Base-by-base conservation (phyloP, 2,113 vertebrate species). In the Paedocypris sp. region DNA sequence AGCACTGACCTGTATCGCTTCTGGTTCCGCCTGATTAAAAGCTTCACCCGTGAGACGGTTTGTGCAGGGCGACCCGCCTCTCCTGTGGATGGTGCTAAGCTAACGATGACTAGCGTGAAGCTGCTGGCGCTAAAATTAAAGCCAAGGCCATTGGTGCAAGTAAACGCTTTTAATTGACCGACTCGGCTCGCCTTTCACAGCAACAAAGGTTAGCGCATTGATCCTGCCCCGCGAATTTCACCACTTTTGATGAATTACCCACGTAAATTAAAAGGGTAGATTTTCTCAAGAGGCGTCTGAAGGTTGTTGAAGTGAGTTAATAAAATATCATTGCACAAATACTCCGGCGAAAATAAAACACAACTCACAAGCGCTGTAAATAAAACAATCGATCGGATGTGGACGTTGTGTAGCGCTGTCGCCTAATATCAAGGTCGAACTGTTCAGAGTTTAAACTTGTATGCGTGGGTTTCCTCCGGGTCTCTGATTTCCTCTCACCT, bases 151-250 rank as follows among this genome's bases (percentile, higher is more conserved):
- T 52, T 29, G 73, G 78, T 74, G 73, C 69, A 78, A 77, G 66
- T 69, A 73, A 16, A 13, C 47, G 19, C 66, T 71, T 72, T 75
- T 83, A 82, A 84, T 85, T 85, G 78, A 80, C 72, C 73, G 63
- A 78, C 74, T 78, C 76, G 78, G 75, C 72, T 68, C 74, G 73
- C 66, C 78, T 78, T 75, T 73, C 54, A 59, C 54, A 66, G 63
- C 75, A 80, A 81, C 76, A 79, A 80, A 80, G 81, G 82, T 81
- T 79, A 77, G 10, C 76, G 73, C 79, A 75, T 15, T 15, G 68
- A 75, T 72, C 71, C 65, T 42, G 23, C 73, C 75, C 73, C 64
- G 73, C 64, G 73, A 78, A 71, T 80, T 73, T 70, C 60, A 75
- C 71, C 76, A 76, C 67, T 67, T 80, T 49, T 11, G 75, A 83